Evolutionary conservation across 2,113 vertebrate genomes (phyloP), one percentile per base, ranked within the genome.

Genomic region (Progne subis): DNA sequence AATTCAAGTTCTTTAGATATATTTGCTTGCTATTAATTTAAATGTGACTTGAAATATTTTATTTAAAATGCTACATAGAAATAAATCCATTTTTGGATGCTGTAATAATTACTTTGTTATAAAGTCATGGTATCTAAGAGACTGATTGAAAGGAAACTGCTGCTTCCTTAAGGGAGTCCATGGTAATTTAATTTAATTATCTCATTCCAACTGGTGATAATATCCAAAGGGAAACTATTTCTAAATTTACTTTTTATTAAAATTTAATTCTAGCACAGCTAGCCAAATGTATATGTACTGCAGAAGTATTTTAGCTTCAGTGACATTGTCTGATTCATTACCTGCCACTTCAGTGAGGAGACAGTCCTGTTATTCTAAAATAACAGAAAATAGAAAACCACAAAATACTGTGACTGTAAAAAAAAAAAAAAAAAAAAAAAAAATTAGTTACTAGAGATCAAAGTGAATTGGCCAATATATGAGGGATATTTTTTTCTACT

Each of bases 241-340:
- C 52, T 89, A 91, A 94, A 96, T 92, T 78, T 91, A 69, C 12
- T 87, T 97, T 95, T 94, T 92, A 93, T 84, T 94, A 89, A 96
- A 95, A 90, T 52, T 83, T 49, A 79, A 84, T 89, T 93, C 93
- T 82, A 88, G 55, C 50, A 80, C 28, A 88, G 65, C 46, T 34
- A 79, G 43, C 15, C 43, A 88, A 75, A 88, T 63, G 53, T 70
- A 78, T 75, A 86, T 56, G 9, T 56, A 29, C 14, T 56, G 37
- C 43, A 95, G 83, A 92, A 71, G 12, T 80, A 67, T 91, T 94
- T 84, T 86, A 86, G 25, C 47, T 89, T 80, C 59, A 71, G 12
- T 77, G 47, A 10, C 44, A 26, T 49, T 70, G 16, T 59, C 55
- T 3, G 3, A 88, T 26, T 89, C 28, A 55, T 88, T 75, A 56